phyloP scores from a whole-genome alignment of 2,888 invertebrate species.

The Rhingia campestris region DNA sequence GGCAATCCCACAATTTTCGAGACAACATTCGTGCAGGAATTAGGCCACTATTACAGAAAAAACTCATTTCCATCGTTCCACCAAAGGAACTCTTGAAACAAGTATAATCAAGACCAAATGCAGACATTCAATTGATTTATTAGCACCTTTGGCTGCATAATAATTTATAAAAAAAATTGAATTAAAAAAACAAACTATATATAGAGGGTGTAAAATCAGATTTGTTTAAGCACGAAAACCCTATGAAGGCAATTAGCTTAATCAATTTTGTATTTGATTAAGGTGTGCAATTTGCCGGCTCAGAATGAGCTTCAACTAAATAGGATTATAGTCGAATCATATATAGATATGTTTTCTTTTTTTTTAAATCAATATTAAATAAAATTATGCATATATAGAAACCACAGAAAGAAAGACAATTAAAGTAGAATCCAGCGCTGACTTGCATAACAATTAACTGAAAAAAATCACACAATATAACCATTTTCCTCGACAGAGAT shows the following conservation, averaged over 20 bases:
- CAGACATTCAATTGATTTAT: too few relatives aligned
- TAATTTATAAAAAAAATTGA: too few relatives aligned
- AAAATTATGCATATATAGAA: neutral
- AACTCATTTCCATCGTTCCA: too few relatives aligned
- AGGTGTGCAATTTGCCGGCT: conserved; percentile 26
- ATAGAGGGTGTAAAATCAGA: conserved; percentile 16
- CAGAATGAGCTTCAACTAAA: neutral
- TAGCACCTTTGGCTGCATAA: too few relatives aligned
- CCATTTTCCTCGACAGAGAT: neutral
- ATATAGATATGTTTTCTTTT: neutral
- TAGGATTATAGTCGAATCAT: neutral
- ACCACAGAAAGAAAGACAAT: conserved; percentile 30
- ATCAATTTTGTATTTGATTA: conserved; percentile 39
- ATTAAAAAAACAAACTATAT: neutral
- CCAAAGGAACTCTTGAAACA: too few relatives aligned
- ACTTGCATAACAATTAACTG: conserved; percentile 68
- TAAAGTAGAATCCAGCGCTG: conserved; percentile 4
- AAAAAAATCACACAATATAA: conserved; percentile 60
- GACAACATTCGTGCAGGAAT: too few relatives aligned
- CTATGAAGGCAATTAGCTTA: conserved; percentile 27
- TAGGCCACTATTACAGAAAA: too few relatives aligned
- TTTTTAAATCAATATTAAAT: conserved; percentile 22
- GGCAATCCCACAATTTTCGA: too few relatives aligned
- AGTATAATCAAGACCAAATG: too few relatives aligned
- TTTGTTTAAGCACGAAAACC: conserved; percentile 44